Evolutionary conservation across 2,888 invertebrate genomes (phyloP).

Genomic region (Calliphora vomitoria): DNA sequence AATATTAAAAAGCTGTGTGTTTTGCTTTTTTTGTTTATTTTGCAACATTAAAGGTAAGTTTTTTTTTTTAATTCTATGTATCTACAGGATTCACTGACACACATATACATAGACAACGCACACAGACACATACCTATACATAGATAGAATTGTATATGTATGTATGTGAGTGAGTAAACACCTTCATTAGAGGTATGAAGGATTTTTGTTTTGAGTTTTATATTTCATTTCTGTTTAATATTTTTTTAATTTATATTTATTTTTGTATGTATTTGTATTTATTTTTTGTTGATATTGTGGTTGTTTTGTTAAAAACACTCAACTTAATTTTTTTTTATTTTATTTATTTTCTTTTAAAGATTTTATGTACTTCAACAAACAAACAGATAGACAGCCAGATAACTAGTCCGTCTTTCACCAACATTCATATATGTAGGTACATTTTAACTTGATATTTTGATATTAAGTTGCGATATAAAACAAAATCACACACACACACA

Average conservation of each 20-base stretch:
- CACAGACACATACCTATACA: background rate
- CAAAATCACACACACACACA: background rate
- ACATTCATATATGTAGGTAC: background rate
- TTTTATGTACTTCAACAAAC: constrained; percentile 13
- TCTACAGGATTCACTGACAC: background rate
- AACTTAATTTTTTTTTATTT: constrained; percentile 12
- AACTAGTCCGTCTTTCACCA: background rate
- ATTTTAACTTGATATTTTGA: constrained; percentile 32
- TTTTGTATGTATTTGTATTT: background rate
- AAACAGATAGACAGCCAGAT: background rate
- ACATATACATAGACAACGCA: background rate
- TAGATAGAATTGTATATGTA: background rate
- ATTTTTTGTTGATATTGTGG: background rate
- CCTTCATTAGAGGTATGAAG: background rate
- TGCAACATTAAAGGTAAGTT: background rate
- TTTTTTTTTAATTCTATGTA: constrained; percentile 18
- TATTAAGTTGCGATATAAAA: background rate
- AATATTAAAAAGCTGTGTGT: background rate
- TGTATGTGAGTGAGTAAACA: background rate
- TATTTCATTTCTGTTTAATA: background rate
- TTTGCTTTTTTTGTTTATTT: background rate
- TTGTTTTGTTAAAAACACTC: constrained; percentile 9
- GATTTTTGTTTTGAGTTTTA: constrained; percentile 7
- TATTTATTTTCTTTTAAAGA: background rate
- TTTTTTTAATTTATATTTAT: background rate